Percentiles rank a stretch among this genome's conserved stretches.
Evolutionary conservation across 2,888 invertebrate species (phyloP).

Genomic region (Scelioninae gen. 1): DNA sequence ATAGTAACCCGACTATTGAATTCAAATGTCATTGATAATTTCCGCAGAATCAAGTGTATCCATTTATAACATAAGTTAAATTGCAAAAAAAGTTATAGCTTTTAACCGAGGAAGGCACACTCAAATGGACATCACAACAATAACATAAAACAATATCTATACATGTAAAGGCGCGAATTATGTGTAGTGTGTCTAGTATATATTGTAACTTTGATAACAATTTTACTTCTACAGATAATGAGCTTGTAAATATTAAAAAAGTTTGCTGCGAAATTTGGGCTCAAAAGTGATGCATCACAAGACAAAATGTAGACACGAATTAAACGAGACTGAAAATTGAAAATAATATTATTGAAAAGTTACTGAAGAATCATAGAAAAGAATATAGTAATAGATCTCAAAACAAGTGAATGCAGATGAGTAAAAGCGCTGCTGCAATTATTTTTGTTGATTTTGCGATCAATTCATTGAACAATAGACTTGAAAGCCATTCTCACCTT

Average conservation of each 20-base stretch:
- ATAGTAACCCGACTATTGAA: background rate
- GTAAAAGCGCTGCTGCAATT: conserved; percentile 79
- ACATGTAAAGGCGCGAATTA: conserved; percentile 18
- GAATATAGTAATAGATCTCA: conserved; percentile 13
- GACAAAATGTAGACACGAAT: background rate
- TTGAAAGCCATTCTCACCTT: conserved; percentile 81
- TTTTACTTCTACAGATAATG: background rate
- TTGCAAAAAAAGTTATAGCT: conserved; percentile 19
- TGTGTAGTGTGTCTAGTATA: conserved; percentile 14
- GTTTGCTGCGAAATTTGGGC: conserved; percentile 2
- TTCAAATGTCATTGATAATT: conserved; percentile 5
- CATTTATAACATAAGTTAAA: conserved; percentile 20
- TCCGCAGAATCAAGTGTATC: conserved; percentile 21
- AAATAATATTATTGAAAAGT: conserved; percentile 16
- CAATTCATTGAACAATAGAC: conserved; percentile 74
- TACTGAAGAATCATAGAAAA: conserved; percentile 13
- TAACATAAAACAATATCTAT: conserved; percentile 73
- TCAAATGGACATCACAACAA: conserved; percentile 71
- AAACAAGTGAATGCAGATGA: conserved; percentile 67
- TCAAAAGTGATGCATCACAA: background rate
- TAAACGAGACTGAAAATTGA: background rate
- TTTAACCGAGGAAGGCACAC: conserved; percentile 13
- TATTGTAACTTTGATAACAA: too few relatives aligned
- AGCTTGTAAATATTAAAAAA: too few relatives aligned
- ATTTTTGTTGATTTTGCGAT: conserved; percentile 73